Conservation (phyloP, 1,140 invertebrate species). For the Macrosteles quadrilineatus region DNA sequence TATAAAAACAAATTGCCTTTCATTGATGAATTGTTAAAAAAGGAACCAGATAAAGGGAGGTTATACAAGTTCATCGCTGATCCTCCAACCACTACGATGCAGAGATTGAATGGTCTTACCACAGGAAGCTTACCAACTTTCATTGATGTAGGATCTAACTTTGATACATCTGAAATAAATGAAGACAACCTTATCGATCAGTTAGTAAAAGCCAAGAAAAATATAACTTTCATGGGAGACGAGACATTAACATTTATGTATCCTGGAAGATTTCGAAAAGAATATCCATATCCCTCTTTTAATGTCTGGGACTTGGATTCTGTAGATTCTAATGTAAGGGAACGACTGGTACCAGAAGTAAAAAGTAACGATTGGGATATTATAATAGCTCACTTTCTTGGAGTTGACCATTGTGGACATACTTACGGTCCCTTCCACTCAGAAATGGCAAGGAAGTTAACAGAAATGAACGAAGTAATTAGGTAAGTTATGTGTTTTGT, state of each 20-base stretch:
- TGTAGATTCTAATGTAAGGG: constrained; percentile 79
- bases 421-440: constrained; percentile 88
- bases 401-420: constrained; percentile 98
- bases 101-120: constrained; percentile 89
- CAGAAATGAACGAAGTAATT: constrained; percentile 85
- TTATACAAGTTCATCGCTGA: constrained; percentile 88
- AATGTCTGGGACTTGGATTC: constrained; percentile 97
- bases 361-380: constrained; percentile 80
- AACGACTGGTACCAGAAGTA: constrained; percentile 65
- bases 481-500: too few species aligned
- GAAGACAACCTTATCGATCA: constrained; percentile 95
- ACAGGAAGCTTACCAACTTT: constrained; percentile 97
- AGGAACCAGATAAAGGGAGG: constrained; percentile 62
- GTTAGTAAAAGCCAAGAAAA: constrained; percentile 55
- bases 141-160: constrained; percentile 93
- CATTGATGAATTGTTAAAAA: constrained; percentile 63
- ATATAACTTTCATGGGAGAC: constrained; percentile 88
- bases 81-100: constrained; percentile 96
- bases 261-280: constrained; percentile 75
- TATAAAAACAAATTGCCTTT: constrained; percentile 81
- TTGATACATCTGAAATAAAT: constrained; percentile 82
- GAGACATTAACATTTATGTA: constrained; percentile 90
- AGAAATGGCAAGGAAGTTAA: constrained; percentile 89
- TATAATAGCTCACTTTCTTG: constrained; percentile 89
- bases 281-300: constrained; percentile 89